Evolutionary conservation across 1,140 invertebrate genomes (phyloP), one percentile per base, ranked within the genome.

Genomic region (Octopus sinensis): DNA sequence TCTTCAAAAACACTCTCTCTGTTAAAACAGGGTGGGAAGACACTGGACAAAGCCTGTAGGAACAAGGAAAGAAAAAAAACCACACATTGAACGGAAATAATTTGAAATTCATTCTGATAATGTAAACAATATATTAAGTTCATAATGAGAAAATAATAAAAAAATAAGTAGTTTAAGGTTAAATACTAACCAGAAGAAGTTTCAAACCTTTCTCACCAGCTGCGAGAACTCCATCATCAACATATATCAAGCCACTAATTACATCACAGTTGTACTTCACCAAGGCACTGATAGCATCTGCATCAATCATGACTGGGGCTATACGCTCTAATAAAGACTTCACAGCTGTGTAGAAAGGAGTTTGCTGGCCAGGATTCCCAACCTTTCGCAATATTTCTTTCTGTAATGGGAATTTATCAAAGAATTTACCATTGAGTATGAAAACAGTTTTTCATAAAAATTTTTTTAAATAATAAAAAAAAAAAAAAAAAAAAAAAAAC

Each of bases 291-390:
- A 92, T 85, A 62, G 96, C 95, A 82, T 95, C 93, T 84, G 95
- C 94, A 89, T 99, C 97, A 23, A 99, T 95, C 94, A 98, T 96
- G 4, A 99, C 96, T 0, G 96, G 97, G 68, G 96, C 97, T 13
- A 97, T 95, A 84, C 97, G 92, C 91, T 99, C 97, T 53, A 99
- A 91, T 13, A 99, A 90, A 93, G 96, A 96, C 92, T 98, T 98
- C 30, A 98, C 95, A 2, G 96, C 97, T 87, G 97, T 97, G 90
- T 98, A 98, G 88, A 98, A 96, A 53, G 97, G 90, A 92, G 98
- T 98, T 1, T 96, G 97, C 93, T 97, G 97, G 0, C 97, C 94
- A 93, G 97, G 96, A 86, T 96, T 94, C 5, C 97, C 97, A 0
- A 98, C 92, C 90, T 97, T 97, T 90, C 97, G 97, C 9, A 99